Percentiles rank a stretch among this genome's conserved stretches.
Conservation (phyloP, 2,888 invertebrate genomes). For the Pseudolycoriella hygida region DNA sequence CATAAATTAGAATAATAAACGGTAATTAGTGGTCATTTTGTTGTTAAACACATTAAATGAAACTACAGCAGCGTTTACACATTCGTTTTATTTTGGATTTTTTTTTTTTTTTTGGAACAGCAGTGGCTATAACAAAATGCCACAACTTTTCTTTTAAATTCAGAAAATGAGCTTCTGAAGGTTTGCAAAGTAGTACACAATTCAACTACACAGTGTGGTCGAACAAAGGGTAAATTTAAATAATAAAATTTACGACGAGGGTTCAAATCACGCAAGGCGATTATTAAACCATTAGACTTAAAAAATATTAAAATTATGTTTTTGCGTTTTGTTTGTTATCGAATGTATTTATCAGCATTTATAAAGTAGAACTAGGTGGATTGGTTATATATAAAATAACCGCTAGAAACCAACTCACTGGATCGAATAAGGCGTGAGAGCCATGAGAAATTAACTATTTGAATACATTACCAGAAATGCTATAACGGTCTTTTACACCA, state of each 20-base stretch:
- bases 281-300: constrained; percentile 9
- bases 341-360: constrained; percentile 3
- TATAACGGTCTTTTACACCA: constrained; percentile 1
- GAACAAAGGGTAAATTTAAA: neutral
- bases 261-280: constrained; percentile 8
- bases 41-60: constrained; percentile 4
- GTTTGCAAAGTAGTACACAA: no score
- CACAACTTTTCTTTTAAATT: neutral
- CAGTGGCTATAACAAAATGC: neutral
- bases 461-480: neutral
- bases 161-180: no score
- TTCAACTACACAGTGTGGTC: no score
- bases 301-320: constrained; percentile 3
- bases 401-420: neutral
- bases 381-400: neutral
- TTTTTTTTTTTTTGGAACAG: no score
- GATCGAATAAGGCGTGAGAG: neutral
- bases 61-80: neutral
- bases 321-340: constrained; percentile 3
- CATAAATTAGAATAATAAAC: constrained; percentile 3
- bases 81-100: no score
- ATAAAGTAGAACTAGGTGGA: neutral
- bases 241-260: neutral
- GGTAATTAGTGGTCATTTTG: constrained; percentile 5
- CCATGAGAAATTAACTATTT: neutral